phyloP scores from a whole-genome alignment of 2,113 vertebrate species.

The Aix galericulata region DNA sequence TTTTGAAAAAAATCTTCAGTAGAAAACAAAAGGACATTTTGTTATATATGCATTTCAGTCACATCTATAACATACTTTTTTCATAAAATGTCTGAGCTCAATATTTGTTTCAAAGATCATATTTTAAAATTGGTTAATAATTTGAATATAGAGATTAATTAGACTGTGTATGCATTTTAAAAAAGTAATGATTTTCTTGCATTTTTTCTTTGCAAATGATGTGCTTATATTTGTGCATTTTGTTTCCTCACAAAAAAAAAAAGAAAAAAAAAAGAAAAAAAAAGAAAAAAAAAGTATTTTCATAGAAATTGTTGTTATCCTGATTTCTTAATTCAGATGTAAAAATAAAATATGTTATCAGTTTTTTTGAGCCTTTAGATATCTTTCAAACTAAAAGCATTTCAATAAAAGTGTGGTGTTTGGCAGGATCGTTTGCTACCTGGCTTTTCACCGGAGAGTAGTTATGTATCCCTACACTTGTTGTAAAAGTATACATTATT shows the following conservation, averaged over 20 bases:
- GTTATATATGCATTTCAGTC: neutral
- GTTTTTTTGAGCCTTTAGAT: neutral
- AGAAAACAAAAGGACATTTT: neutral
- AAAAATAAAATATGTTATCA: neutral
- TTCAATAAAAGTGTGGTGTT: neutral
- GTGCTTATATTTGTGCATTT: neutral
- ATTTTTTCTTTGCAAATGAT: neutral
- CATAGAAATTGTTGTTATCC: neutral
- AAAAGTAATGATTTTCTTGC: neutral
- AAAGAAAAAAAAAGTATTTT: no score
- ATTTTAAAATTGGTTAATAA: neutral
- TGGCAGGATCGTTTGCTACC: neutral
- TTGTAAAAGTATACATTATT: neutral
- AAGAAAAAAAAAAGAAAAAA: no score
- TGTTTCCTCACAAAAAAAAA: neutral
- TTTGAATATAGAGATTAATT: neutral
- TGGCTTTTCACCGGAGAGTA: neutral
- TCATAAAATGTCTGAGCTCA: neutral
- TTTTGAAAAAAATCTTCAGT: neutral
- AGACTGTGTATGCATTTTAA: neutral
- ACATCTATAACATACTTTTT: neutral
- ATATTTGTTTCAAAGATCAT: neutral
- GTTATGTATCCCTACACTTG: neutral
- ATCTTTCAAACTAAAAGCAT: neutral
- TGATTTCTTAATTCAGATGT: neutral